Conservation (phyloP, 2,113 vertebrate genomes). For the Hystrix brachyura region DNA sequence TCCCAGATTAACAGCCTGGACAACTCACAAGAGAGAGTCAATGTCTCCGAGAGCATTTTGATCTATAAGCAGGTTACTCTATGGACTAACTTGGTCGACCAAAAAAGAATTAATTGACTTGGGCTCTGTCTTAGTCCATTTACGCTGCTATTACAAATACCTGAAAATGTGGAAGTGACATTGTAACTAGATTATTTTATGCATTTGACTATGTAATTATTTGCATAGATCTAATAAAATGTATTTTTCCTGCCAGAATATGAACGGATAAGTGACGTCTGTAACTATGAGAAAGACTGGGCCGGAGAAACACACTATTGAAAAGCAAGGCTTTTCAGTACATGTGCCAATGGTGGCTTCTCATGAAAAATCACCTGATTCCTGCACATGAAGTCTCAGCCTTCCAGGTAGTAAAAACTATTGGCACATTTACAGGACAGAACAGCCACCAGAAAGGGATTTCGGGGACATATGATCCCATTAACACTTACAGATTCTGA, state of each 20-base stretch:
- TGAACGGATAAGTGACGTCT: neutral
- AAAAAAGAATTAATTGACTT: neutral
- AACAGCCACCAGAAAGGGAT: neutral
- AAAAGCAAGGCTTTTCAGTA: neutral
- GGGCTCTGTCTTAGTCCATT: neutral
- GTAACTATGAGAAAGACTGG: neutral
- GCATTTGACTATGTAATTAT: neutral
- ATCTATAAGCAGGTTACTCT: neutral
- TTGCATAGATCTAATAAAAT: neutral
- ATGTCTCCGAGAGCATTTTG: neutral
- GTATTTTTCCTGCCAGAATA: neutral
- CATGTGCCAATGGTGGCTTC: neutral
- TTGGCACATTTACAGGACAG: neutral
- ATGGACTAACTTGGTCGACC: neutral
- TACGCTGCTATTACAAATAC: neutral
- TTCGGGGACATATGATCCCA: neutral
- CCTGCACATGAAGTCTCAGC: neutral
- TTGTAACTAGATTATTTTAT: neutral
- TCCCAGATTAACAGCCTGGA: neutral
- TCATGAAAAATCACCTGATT: neutral
- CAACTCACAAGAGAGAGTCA: neutral
- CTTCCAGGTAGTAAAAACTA: neutral
- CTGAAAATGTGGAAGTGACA: neutral
- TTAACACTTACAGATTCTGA: neutral
- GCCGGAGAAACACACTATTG: neutral